Evolutionary conservation across 2,113 vertebrate genomes (phyloP), one percentile per base, ranked within the genome.

Genomic region (Lethenteron camtschaticum): DNA sequence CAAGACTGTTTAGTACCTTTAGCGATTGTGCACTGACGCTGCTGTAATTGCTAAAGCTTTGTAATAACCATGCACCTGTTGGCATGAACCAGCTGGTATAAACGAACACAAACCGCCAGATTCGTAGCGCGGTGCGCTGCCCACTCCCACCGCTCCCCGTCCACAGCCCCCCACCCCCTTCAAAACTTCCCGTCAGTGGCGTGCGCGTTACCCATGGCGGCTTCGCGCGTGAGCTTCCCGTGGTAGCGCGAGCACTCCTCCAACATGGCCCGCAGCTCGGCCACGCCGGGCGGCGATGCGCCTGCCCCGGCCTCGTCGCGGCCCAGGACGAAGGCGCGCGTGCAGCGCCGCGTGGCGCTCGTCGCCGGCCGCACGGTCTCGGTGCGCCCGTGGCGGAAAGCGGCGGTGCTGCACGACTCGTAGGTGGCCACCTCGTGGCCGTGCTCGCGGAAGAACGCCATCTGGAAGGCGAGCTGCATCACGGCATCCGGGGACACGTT

Each of bases 391-490:
- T 99, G 94, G 71, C 81, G 89, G 77, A 99, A 99, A 0, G 92
- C 92, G 0, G 91, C 92, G 0, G 92, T 99, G 77, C 92, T 99
- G 16, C 94, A 99, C 1, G 94, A 92, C 78, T 99, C 94, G 0
- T 99, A 97, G 0, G 89, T 91, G 60, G 90, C 86, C 4, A 86
- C 86, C 0, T 87, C 95, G 77, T 87, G 80, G 18, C 83, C 82
- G 0, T 94, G 87, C 56, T 89, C 90, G 63, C 82, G 79, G 72
- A 99, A 74, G 76, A 88, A 97, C 72, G 83, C 92, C 89, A 99
- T 90, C 73, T 99, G 94, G 75, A 97, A 90, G 60, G 90, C 84
- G 73, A 99, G 83, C 80, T 99, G 94, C 0, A 78, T 81, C 6
- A 96, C 70, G 0, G 87, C 86, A 18, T 99, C 92, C 1, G 92